Percentiles rank a stretch among this genome's conserved stretches.
phyloP scores from a whole-genome alignment of 2,797 vertebrate species.

The Arctocebus calabarensis region DNA sequence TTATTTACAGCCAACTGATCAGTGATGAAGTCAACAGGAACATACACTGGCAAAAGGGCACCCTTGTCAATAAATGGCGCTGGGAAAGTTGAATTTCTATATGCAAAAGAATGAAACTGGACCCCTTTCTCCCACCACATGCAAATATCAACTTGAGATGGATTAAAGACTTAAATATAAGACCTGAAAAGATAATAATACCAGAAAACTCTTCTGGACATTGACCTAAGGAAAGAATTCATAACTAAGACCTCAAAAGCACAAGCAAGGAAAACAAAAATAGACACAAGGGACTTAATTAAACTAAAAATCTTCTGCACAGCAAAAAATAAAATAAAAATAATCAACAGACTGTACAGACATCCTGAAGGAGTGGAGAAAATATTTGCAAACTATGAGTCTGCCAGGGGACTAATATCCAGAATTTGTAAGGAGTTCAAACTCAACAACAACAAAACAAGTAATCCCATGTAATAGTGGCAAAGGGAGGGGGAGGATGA shows the following conservation, averaged over 20 bases:
- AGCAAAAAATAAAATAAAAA: background rate
- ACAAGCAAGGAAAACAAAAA: background rate
- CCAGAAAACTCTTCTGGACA: background rate
- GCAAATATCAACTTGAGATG: background rate
- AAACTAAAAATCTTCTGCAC: background rate
- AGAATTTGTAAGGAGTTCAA: background rate
- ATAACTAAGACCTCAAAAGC: background rate
- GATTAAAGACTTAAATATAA: background rate
- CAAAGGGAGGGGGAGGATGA: background rate
- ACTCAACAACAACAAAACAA: background rate
- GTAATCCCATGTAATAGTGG: background rate
- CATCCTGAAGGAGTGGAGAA: background rate
- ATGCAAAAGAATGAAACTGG: background rate
- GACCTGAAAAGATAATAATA: background rate
- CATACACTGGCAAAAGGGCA: background rate
- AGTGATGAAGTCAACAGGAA: background rate
- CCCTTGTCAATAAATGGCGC: background rate
- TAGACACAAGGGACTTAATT: background rate
- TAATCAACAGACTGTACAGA: background rate
- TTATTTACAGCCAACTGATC: background rate
- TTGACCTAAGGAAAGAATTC: background rate
- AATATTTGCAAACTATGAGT: background rate
- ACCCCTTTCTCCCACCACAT: background rate
- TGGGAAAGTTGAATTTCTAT: background rate
- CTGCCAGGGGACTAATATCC: background rate